Percentiles rank a stretch among this genome's conserved stretches.
Conservation (phyloP, 2,797 vertebrate genomes). For the Danio tinwini region DNA sequence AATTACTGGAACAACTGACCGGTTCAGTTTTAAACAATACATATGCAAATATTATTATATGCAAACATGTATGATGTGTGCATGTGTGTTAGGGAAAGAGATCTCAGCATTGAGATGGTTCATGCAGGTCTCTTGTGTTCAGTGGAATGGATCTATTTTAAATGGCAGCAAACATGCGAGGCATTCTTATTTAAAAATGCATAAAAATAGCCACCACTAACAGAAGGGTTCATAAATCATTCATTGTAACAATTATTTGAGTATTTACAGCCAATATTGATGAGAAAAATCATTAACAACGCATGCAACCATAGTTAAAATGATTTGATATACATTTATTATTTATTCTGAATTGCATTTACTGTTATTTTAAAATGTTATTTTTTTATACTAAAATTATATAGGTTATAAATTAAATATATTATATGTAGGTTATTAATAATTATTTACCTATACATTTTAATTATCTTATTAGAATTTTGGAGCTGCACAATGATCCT, state of each 20-base stretch:
- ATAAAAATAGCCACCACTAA: slow-evolving; percentile 7
- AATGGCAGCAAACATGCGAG: neutral
- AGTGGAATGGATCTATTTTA: neutral
- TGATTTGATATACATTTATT: too few species aligned
- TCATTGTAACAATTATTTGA: neutral
- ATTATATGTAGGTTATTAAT: too few species aligned
- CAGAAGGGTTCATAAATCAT: neutral
- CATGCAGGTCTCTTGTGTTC: neutral
- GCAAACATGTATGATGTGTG: neutral
- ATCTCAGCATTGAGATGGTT: neutral
- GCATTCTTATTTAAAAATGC: neutral
- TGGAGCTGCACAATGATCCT: neutral
- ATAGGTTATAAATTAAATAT: too few species aligned
- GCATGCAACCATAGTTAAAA: too few species aligned
- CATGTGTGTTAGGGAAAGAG: neutral
- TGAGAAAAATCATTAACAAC: neutral
- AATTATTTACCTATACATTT: neutral
- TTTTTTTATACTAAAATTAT: too few species aligned
- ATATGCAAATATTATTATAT: neutral
- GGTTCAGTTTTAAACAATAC: neutral
- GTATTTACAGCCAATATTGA: neutral
- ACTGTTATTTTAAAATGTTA: too few species aligned
- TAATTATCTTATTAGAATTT: too few species aligned
- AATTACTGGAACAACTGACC: neutral
- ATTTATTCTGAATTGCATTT: too few species aligned